phyloP scores from a whole-genome alignment of 2,888 invertebrate genomes.

The Cecidostiba fungosa region DNA sequence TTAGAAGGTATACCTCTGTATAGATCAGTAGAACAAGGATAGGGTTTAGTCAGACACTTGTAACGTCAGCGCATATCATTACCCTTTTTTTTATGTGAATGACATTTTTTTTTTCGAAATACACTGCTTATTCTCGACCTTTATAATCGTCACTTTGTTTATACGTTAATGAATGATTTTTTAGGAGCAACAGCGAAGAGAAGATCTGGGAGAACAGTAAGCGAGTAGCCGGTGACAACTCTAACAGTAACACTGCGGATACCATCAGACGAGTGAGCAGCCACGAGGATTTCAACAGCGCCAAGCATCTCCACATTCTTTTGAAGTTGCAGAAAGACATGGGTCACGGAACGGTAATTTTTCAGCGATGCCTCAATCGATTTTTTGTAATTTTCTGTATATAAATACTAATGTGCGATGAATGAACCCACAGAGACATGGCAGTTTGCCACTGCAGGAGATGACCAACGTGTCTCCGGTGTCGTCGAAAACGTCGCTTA shows the following conservation, averaged over 20 bases:
- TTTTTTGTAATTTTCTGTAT: not conserved
- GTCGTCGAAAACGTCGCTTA: constrained; percentile 73
- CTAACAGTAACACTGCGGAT: constrained; percentile 68
- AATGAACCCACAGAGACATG: constrained; percentile 71
- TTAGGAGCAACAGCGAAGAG: constrained; percentile 78
- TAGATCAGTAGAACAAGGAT: constrained; percentile 32
- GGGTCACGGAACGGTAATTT: constrained; percentile 79
- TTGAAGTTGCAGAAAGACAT: constrained; percentile 76
- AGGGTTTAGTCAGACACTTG: constrained; percentile 30
- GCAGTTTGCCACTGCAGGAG: constrained; percentile 76
- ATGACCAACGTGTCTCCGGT: constrained; percentile 78
- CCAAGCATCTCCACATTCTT: constrained; percentile 74
- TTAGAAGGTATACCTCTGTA: constrained; percentile 38
- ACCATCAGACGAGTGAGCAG: constrained; percentile 83
- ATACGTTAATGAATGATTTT: not conserved
- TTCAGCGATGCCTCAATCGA: not conserved
- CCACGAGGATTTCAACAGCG: constrained; percentile 83
- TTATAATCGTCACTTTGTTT: not conserved
- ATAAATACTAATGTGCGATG: not conserved
- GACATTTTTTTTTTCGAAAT: constrained; percentile 4
- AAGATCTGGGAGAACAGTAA: constrained; percentile 74
- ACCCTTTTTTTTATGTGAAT: not conserved
- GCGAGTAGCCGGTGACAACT: constrained; percentile 58
- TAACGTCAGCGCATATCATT: not conserved
- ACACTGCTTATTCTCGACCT: not conserved